phyloP scores from a whole-genome alignment of 1,140 invertebrate species.

The Drosophila ananassae region DNA sequence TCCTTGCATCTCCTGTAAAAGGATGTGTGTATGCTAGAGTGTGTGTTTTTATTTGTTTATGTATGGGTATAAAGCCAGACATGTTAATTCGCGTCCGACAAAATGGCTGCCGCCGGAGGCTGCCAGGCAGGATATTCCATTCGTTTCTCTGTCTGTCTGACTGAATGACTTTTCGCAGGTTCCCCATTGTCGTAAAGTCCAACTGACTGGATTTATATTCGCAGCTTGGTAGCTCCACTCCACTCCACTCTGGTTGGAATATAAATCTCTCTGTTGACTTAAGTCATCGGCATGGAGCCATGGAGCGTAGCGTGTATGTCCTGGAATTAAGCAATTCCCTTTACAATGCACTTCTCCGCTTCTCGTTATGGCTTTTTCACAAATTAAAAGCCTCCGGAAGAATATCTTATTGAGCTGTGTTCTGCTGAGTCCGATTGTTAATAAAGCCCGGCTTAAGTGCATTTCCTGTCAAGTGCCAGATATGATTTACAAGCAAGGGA shows the following conservation, averaged over 20 bases:
- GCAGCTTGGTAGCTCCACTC: conserved; percentile 28
- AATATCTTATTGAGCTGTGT: conserved; percentile 21
- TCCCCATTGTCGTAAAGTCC: conserved; percentile 68
- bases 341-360: conserved; percentile 18
- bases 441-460: conserved; percentile 46
- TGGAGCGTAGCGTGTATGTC: conserved; percentile 46
- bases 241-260: conserved; percentile 42
- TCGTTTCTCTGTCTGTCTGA: conserved; percentile 23
- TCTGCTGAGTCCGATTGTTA: conserved; percentile 25
- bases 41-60: conserved; percentile 9
- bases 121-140: conserved; percentile 15
- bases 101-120: conserved; percentile 53
- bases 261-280: conserved; percentile 80
- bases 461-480: conserved; percentile 18
- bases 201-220: conserved; percentile 68
- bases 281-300: conserved; percentile 56
- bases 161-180: conserved; percentile 57
- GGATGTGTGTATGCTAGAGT: conserved; percentile 1
- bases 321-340: conserved; percentile 77
- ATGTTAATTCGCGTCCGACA: conserved; percentile 76
- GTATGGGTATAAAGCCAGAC: conserved; percentile 59
- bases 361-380: conserved; percentile 50
- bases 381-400: conserved; percentile 66
- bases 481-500: conserved; percentile 8
- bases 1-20: background rate